Evolutionary conservation across 2,113 vertebrate species (phyloP), one percentile per base, ranked within the genome.

Genomic region (Misgurnus anguillicaudatus): DNA sequence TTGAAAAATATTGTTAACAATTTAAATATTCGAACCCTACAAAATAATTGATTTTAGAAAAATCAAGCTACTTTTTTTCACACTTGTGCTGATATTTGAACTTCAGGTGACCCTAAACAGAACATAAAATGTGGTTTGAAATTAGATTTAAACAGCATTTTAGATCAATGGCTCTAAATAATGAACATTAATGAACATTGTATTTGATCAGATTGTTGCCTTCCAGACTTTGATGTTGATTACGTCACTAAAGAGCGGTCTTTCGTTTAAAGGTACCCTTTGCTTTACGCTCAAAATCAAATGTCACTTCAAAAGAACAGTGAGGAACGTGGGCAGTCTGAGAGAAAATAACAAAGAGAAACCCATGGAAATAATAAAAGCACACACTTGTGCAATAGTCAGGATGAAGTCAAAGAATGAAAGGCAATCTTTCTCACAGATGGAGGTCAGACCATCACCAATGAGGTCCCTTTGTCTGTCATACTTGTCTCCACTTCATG

Each of bases 401-500:
- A 55, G 45, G 9, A 53, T 24, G 8, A 41, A 62, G 57, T 14
- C 17, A 47, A 78, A 79, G 77, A 79, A 79, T 70, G 16, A 68
- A 64, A 53, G 62, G 16, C 47, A 71, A 71, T 63, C 57, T 51
- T 2, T 53, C 8, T 70, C 68, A 62, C 58, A 70, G 69, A 63
- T 63, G 48, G 68, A 53, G 77, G 77, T 79, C 77, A 71, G 67
- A 51, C 53, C 66, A 6, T 79, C 67, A 9, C 31, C 41, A 36
- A 71, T 55, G 67, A n/a, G 41, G 42, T 55, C 68, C 31, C 45
- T 60, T 60, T 5, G 31, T n/a, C 17, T 63, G 58, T 64, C 24
- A 51, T 38, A 36, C 41, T 75, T 51, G 42, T 53, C 36, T 75
- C 36, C 8, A 1, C 9, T 48, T 8, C 21, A 7, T 36, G 63